Evolutionary conservation across 2,113 vertebrate species (phyloP).

Genomic region (Semicossyphus pulcher): DNA sequence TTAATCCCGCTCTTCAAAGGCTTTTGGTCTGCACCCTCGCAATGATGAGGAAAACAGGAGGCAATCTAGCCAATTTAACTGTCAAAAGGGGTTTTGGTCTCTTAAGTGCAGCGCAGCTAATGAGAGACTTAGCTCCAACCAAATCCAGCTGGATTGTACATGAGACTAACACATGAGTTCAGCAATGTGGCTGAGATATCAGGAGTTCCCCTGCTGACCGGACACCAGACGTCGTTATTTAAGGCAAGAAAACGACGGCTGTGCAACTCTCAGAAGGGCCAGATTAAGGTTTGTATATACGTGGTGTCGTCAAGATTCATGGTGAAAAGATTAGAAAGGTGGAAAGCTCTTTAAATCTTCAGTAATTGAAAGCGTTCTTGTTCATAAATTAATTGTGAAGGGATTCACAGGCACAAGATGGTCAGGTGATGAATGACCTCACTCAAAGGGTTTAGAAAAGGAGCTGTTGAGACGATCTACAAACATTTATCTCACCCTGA

Average conservation of each 20-base stretch:
- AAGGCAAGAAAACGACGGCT: conserved; percentile 24
- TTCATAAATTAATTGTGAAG: not conserved
- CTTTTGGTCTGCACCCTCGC: conserved; percentile 74
- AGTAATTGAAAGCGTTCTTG: not conserved
- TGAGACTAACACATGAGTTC: conserved; percentile 80
- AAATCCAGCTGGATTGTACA: conserved; percentile 83
- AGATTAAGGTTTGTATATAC: conserved; percentile 1
- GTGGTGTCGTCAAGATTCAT: conserved; percentile 26
- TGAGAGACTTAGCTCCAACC: conserved; percentile 81
- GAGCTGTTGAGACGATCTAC: not conserved
- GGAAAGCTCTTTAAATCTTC: not conserved
- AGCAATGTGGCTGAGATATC: conserved; percentile 74
- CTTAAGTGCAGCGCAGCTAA: conserved; percentile 81
- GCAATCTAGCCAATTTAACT: conserved; percentile 81
- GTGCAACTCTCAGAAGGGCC: not conserved
- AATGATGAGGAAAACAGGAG: conserved; percentile 81
- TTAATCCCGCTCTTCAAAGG: conserved; percentile 85
- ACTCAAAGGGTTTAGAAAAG: not conserved
- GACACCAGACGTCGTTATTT: conserved; percentile 60
- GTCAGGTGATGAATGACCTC: not conserved
- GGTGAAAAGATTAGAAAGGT: not conserved
- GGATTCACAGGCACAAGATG: not conserved
- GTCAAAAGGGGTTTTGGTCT: conserved; percentile 79
- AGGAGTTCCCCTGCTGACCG: conserved; percentile 75
- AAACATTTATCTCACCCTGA: conserved; percentile 14